Evolutionary conservation across 2,888 invertebrate species (phyloP), one percentile per base, ranked within the genome.

Genomic region (Phengaris alcon): DNA sequence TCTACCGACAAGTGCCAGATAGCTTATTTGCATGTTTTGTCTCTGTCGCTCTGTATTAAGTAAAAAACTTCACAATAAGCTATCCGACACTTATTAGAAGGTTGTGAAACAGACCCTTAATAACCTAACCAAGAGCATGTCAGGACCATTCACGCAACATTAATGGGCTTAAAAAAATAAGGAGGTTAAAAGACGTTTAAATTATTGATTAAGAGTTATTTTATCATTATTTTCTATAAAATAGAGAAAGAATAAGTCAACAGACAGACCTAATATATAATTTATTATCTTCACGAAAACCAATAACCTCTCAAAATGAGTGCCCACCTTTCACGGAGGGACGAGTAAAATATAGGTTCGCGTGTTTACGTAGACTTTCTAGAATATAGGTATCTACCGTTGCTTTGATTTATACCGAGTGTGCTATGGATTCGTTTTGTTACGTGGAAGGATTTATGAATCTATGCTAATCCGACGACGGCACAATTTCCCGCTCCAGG

Each of bases 301-400:
- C 35, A 35, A 64, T 12, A 64, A 35, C 59, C 22, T 6, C 64
- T 12, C 12, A 35, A 64, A 64, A 54, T 75, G 15, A 22, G 57
- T 46, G 35, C 74, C 48, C 4, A 35, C 35, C 46, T 57, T 51
- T 77, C 83, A 82, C 82, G 84, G 82, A 82, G 82, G 82, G 79
- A 79, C 80, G 79, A 4, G 85, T 87, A 86, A 88, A 89, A 88
- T 90, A 89, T 89, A 82, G 84, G 85, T 82, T 91, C 81, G 90
- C 91, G 89, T 90, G 90, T 80, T 79, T 87, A 68, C 68, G 55
- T 70, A 87, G 86, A 78, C 77, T 80, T 80, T 81, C 79, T 81
- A 79, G 82, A 79, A 78, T 80, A 82, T 78, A 35, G 35, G 35
- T 35, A 35, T 35, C 35, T 35, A 80, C 78, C 81, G 81, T 81